A percentile compares a stretch with the other conserved stretches of the same genome.
Evolutionary conservation across 2,113 vertebrate species (phyloP).

Genomic region (Trichomycterus rosablanca): DNA sequence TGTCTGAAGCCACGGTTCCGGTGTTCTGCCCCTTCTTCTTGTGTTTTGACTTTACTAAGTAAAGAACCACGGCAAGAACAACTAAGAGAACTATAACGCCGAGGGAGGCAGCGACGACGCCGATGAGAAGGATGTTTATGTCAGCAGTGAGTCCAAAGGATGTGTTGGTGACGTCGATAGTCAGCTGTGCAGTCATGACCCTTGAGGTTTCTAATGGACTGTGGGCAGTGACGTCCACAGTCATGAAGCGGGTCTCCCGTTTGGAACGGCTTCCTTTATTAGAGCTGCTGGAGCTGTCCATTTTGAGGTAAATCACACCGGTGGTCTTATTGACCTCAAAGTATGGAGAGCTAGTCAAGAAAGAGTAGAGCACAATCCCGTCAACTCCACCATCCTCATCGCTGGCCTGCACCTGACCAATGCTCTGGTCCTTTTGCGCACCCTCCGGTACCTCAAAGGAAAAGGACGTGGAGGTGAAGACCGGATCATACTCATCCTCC

Average conservation of each 20-base stretch:
- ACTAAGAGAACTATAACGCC: conserved; percentile 84
- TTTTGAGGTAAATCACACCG: conserved; percentile 79
- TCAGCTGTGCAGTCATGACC: conserved; percentile 70
- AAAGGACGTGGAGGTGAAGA: conserved; percentile 79
- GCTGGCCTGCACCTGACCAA: conserved; percentile 83
- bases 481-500: conserved; percentile 91
- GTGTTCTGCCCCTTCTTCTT: conserved; percentile 70
- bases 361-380: conserved; percentile 84
- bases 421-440: conserved; percentile 80
- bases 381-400: conserved; percentile 91
- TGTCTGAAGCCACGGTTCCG: conserved; percentile 57
- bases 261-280: conserved; percentile 64
- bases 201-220: conserved; percentile 85
- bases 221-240: conserved; percentile 82
- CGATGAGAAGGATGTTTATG: conserved; percentile 82
- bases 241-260: conserved; percentile 80
- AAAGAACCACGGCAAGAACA: conserved; percentile 76
- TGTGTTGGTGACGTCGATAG: conserved; percentile 86
- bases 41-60: conserved; percentile 78
- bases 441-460: conserved; percentile 89
- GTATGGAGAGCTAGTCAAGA: conserved; percentile 76
- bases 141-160: conserved; percentile 83
- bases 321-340: conserved; percentile 93
- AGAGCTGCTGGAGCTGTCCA: conserved; percentile 77
- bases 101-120: conserved; percentile 84